Conservation (phyloP, 2,113 vertebrate genomes). For the Polypterus senegalus region DNA sequence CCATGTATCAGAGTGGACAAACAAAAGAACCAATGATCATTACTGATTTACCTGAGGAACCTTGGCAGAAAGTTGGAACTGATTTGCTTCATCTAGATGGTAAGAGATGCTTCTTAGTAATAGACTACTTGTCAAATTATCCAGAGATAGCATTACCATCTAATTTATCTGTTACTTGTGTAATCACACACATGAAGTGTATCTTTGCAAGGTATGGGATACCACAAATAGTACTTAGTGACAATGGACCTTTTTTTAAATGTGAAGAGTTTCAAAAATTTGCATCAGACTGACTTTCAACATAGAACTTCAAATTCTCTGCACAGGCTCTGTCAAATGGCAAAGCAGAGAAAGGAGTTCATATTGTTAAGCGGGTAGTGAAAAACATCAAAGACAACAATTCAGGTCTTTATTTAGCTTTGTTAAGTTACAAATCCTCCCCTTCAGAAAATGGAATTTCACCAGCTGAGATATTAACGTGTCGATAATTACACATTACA, state of each 20-base stretch:
- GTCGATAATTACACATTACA: no score
- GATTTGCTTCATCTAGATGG: constrained; percentile 18
- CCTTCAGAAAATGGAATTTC: no score
- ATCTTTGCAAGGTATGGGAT: constrained; percentile 14
- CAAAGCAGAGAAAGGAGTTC: no score
- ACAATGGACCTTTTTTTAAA: constrained; percentile 1
- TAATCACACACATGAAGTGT: constrained; percentile 14
- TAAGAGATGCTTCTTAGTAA: constrained; percentile 16
- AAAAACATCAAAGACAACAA: no score
- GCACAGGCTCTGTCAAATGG: no score
- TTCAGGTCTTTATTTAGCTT: no score
- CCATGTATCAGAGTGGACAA: constrained; percentile 14
- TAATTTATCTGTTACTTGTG: background rate
- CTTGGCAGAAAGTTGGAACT: constrained; percentile 17
- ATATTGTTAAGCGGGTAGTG: no score
- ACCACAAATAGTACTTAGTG: constrained; percentile 7
- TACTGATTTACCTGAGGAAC: constrained; percentile 4
- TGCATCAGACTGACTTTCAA: no score
- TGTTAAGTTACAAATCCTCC: no score
- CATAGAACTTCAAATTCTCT: no score
- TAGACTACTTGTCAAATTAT: constrained; percentile 12
- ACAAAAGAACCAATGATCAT: constrained; percentile 14
- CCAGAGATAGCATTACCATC: constrained; percentile 9
- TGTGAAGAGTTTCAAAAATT: no score
- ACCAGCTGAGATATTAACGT: no score